These are phyloP conservation scores for Melanocharis versteri DNA, from an alignment of 2,113 vertebrate species.

Conservation along the genomic window DNA sequence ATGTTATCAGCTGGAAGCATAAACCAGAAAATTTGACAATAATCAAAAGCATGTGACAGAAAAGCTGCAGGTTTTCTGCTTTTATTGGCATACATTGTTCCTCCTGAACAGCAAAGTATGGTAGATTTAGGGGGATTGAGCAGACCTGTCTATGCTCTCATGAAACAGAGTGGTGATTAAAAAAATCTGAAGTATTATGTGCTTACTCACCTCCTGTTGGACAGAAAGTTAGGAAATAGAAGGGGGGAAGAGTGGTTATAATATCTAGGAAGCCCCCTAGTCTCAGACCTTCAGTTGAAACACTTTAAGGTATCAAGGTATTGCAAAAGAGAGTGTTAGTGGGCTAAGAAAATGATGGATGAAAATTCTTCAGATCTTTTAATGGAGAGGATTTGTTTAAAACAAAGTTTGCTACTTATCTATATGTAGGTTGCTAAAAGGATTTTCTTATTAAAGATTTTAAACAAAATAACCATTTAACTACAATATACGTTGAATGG, in stretches of 20 bases:
- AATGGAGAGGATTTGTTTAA: conserved; percentile 75
- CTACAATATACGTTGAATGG: conserved; percentile 79
- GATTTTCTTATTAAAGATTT: conserved; percentile 81
- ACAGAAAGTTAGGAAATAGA: conserved; percentile 64
- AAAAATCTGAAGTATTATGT: conserved; percentile 57
- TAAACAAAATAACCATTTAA: conserved; percentile 83
- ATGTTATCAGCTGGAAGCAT: conserved; percentile 73
- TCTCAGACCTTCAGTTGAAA: conserved; percentile 66
- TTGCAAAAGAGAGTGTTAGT: conserved; percentile 40
- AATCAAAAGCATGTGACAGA: conserved; percentile 74
- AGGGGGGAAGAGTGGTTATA: conserved; percentile 31
- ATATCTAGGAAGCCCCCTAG: conserved; percentile 51
- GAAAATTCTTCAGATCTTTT: conserved; percentile 73
- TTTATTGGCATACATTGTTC: conserved; percentile 73
- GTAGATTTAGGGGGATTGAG: conserved; percentile 72
- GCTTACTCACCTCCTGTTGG: conserved; percentile 71
- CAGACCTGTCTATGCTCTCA: conserved; percentile 70
- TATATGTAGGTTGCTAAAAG: conserved; percentile 81
- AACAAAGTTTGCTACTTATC: conserved; percentile 81
- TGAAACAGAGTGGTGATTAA: conserved; percentile 61
- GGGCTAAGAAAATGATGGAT: conserved; percentile 64
- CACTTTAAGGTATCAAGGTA: conserved; percentile 30
- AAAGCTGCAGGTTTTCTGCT: conserved; percentile 76
- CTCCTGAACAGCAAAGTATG: conserved; percentile 75
- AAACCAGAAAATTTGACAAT: conserved; percentile 73